These are phyloP conservation scores for Chaetoderma sp. DNA, from an alignment of 2,888 invertebrate species.

Conservation along the genomic window DNA sequence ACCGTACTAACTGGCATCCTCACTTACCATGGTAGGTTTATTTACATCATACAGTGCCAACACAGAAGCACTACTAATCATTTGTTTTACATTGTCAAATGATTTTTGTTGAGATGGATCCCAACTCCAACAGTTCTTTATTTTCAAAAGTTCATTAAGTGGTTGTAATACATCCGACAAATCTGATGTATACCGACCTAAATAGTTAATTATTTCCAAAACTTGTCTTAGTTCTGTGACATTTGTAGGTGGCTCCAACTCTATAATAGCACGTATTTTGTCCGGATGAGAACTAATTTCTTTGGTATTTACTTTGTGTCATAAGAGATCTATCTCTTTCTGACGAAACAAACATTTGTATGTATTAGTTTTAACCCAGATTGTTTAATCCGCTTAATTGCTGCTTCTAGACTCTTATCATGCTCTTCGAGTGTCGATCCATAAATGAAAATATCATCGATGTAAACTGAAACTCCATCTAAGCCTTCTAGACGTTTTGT, in stretches of 20 bases:
- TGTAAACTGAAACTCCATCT: constrained; percentile 24
- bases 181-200: constrained; percentile 8
- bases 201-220: constrained; percentile 36
- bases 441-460: constrained; percentile 36
- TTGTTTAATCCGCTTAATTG: constrained; percentile 14
- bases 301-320: constrained; percentile 10
- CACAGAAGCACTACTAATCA: constrained; percentile 28
- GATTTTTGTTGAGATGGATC: constrained; percentile 27
- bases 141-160: constrained; percentile 24
- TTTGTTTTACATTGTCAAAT: constrained; percentile 33
- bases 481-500: constrained; percentile 21
- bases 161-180: constrained; percentile 15
- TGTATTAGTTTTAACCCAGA: constrained; percentile 33
- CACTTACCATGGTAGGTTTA: constrained; percentile 39
- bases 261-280: constrained; percentile 10
- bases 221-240: constrained; percentile 19
- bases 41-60: constrained; percentile 36
- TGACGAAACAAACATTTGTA: constrained; percentile 26
- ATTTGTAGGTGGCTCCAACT: constrained; percentile 13
- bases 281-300: constrained; percentile 16
- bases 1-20: constrained; percentile 40
- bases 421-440: constrained; percentile 27
- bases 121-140: constrained; percentile 30
- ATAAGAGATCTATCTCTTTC: background rate
- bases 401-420: constrained; percentile 22